phyloP scores from a whole-genome alignment of 2,888 invertebrate species.

The Physocephala rufipes region DNA sequence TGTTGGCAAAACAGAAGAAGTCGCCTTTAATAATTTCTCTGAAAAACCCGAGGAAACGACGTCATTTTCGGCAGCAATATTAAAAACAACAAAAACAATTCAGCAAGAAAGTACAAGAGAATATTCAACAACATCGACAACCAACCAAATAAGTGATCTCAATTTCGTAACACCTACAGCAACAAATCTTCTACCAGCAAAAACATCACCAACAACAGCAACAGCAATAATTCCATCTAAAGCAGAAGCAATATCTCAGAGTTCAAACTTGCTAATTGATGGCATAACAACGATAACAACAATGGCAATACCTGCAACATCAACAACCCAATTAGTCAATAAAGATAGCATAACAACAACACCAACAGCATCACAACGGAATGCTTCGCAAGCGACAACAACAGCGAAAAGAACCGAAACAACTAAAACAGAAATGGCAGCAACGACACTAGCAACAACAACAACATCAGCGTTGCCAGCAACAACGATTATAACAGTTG shows the following conservation, averaged over 20 bases:
- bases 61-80: background rate
- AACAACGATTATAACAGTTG: conserved; percentile 16
- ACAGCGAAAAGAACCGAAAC: background rate
- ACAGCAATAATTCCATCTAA: background rate
- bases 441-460: conserved; percentile 9
- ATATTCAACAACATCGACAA: background rate
- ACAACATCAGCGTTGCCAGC: conserved; percentile 22
- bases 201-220: conserved; percentile 17
- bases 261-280: conserved; percentile 7
- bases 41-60: background rate
- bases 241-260: conserved; percentile 18
- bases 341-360: too few relatives aligned
- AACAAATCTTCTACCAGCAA: background rate
- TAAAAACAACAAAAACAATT: background rate
- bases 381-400: background rate
- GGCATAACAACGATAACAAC: conserved; percentile 36
- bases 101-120: background rate
- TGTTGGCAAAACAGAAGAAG: conserved; percentile 20
- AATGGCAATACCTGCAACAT: conserved; percentile 38
- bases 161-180: background rate
- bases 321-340: conserved; percentile 14
- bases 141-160: background rate
- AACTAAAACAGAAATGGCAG: conserved; percentile 23
- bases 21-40: background rate
- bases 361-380: conserved; percentile 11